phyloP scores from a whole-genome alignment of 2,888 invertebrate genomes.

The Hoplodrina ambigua region DNA sequence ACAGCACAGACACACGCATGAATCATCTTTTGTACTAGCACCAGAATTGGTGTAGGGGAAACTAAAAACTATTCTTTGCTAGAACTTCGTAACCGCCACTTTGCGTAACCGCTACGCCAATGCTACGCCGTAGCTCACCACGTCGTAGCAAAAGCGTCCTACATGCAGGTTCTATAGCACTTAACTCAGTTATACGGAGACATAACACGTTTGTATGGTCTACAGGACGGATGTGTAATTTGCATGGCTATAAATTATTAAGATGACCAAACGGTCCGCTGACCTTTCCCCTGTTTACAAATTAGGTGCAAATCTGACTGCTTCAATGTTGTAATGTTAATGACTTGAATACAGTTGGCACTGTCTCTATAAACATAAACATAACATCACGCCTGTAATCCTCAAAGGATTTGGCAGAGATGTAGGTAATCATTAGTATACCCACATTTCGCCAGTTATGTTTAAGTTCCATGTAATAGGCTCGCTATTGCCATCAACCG shows the following conservation, averaged over 20 bases:
- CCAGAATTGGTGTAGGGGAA: background rate
- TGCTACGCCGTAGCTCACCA: slow-evolving; percentile 26
- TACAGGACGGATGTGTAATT: slow-evolving; percentile 75
- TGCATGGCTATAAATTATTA: slow-evolving; percentile 80
- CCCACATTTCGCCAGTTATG: too few relatives aligned
- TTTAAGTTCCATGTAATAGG: too few relatives aligned
- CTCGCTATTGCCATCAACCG: too few relatives aligned
- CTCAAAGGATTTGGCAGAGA: too few relatives aligned
- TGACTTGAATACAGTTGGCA: slow-evolving; percentile 23
- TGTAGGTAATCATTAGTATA: too few relatives aligned
- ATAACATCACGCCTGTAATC: too few relatives aligned
- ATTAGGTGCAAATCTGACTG: slow-evolving; percentile 76
- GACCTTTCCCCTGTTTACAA: slow-evolving; percentile 76
- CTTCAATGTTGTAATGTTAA: slow-evolving; percentile 54
- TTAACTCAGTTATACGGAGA: slow-evolving; percentile 27
- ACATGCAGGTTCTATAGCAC: slow-evolving; percentile 12
- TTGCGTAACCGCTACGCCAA: slow-evolving; percentile 17
- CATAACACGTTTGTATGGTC: slow-evolving; percentile 38
- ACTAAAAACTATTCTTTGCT: background rate
- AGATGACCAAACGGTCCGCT: slow-evolving; percentile 76
- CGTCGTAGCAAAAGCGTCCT: slow-evolving; percentile 23
- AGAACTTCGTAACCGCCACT: background rate
- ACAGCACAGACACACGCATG: background rate
- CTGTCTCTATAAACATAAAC: slow-evolving; percentile 13
- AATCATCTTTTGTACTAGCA: background rate